phyloP scores from a whole-genome alignment of 2,113 vertebrate genomes.

The Poeciliopsis turrubarensis region DNA sequence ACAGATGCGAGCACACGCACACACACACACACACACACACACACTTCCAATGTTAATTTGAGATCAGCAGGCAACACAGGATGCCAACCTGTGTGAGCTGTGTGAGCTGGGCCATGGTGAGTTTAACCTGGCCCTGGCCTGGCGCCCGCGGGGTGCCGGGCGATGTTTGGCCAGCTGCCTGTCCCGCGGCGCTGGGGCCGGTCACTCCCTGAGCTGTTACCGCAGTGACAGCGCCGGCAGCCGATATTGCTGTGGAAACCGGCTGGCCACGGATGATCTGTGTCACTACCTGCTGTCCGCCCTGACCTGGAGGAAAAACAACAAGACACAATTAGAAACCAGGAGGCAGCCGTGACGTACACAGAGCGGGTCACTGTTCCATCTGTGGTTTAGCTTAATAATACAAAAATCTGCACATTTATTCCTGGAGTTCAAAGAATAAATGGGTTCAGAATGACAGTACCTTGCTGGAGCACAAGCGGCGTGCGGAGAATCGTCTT shows the following conservation, averaged over 20 bases:
- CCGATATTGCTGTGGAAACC: slow-evolving; percentile 84
- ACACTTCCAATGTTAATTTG: neutral
- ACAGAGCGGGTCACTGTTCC: neutral
- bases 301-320: slow-evolving; percentile 79
- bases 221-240: slow-evolving; percentile 72
- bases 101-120: slow-evolving; percentile 95
- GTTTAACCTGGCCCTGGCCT: slow-evolving; percentile 90
- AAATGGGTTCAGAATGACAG: neutral
- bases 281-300: slow-evolving; percentile 91
- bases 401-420: neutral
- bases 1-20: neutral
- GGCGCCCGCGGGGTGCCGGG: slow-evolving; percentile 81
- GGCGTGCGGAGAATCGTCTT: slow-evolving; percentile 93
- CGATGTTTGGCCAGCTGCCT: slow-evolving; percentile 62
- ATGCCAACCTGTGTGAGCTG: slow-evolving; percentile 91
- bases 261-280: slow-evolving; percentile 93
- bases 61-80: neutral
- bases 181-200: slow-evolving; percentile 70
- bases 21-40: neutral
- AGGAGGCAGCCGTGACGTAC: neutral
- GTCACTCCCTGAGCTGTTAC: slow-evolving; percentile 59
- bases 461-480: slow-evolving; percentile 94
- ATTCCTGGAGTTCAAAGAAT: neutral
- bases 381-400: neutral
- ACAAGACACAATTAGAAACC: neutral